These are phyloP conservation scores for Chaetops frenatus DNA, from an alignment of 2,113 vertebrate species.

Conservation along the genomic window DNA sequence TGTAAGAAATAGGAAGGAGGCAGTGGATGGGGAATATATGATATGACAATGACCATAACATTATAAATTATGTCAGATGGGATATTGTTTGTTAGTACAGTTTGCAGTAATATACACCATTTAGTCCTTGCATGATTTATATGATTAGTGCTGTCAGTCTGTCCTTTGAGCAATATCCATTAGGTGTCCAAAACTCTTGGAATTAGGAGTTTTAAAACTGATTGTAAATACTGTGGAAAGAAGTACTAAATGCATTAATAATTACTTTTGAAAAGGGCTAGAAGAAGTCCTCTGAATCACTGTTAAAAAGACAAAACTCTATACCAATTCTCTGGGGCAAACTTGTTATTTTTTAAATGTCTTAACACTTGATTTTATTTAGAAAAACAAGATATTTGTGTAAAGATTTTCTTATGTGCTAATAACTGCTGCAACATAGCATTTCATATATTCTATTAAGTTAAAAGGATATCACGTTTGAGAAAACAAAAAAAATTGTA, in stretches of 20 bases:
- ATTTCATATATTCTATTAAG: background rate
- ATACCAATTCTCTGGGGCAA: background rate
- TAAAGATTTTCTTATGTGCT: background rate
- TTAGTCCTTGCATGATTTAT: background rate
- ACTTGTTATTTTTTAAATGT: background rate
- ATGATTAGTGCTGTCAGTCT: background rate
- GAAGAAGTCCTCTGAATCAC: background rate
- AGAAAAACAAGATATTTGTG: background rate
- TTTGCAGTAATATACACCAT: background rate
- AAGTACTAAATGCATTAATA: background rate
- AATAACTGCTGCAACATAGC: background rate
- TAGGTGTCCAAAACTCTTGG: background rate
- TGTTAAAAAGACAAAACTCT: background rate
- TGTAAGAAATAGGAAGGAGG: background rate
- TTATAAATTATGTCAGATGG: conserved; percentile 22
- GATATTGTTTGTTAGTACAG: background rate
- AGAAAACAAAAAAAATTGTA: background rate
- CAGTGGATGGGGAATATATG: background rate
- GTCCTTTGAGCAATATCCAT: background rate
- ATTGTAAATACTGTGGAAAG: background rate
- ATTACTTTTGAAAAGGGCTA: background rate
- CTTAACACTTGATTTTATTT: background rate
- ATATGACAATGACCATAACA: background rate
- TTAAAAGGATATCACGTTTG: background rate
- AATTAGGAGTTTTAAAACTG: background rate